Evolutionary conservation across 2,797 vertebrate genomes (phyloP), one percentile per base, ranked within the genome.

Genomic region (Cichlasoma orientale): DNA sequence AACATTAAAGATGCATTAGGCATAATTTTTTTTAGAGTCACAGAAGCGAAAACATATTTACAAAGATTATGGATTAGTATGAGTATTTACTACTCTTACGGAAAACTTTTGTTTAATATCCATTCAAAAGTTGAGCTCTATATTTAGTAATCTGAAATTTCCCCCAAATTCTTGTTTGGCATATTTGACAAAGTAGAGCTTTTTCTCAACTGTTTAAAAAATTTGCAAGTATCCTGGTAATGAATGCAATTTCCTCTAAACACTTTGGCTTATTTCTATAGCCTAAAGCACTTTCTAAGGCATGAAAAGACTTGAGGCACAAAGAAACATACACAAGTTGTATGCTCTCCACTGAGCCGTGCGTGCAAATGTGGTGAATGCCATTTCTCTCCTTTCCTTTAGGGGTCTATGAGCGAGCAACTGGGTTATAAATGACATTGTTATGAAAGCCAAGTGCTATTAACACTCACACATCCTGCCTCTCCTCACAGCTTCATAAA

Each of bases 361-460:
- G 83, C 91, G 89, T 85, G 86, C 88, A 87, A 90, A 89, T 85
- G 82, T 85, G 84, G 79, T 93, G 93, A 95, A 94, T 90, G 78
- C 25, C 75, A 82, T 88, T 90, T 90, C 81, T 85, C 81, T 80
- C 77, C 78, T 83, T 85, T 93, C 83, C 89, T 93, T 93, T 79
- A 86, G 84, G 90, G 89, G 90, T 93, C 92, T 93, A 92, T 90
- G 86, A 83, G 85, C 79, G 90, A 94, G 94, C 86, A 87, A 94
- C 94, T 91, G 87, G 92, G 88, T 92, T 93, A 86, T 91, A 95
- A 95, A 95, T 93, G 86, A 88, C 91, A 94, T 94, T 91, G 91
- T 93, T 90, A 83, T 91, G 86, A 93, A 95, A 94, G 93, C 91
- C 89, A 90, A 94, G 90, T 84, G 83, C 92, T 84, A 93, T 95